A percentile compares a stretch with the other conserved stretches of the same genome.
Conservation (phyloP, 2,113 vertebrate species). For the Orthochromis malagaraziensis region DNA sequence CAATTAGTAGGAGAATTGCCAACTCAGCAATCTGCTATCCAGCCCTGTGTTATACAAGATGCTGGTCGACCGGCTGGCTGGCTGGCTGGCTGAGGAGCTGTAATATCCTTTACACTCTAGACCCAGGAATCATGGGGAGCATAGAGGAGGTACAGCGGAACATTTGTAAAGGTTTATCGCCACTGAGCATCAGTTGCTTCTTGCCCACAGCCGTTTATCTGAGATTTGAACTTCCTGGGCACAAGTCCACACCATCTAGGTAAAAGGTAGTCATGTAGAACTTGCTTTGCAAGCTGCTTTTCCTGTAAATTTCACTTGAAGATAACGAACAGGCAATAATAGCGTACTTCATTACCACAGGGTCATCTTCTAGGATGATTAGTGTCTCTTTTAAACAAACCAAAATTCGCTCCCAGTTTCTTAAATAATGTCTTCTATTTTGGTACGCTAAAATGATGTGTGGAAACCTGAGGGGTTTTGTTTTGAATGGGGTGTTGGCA, state of each 20-base stretch:
- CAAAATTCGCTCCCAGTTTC: not conserved
- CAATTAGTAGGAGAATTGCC: slow-evolving; percentile 49
- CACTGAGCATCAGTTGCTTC: slow-evolving; percentile 29
- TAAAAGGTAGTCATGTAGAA: not conserved
- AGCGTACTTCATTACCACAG: not conserved
- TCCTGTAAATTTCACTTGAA: not conserved
- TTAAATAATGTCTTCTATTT: not conserved
- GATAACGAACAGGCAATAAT: not conserved
- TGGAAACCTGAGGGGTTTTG: not conserved
- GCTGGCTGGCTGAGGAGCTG: slow-evolving; percentile 6
- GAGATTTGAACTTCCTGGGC: slow-evolving; percentile 48
- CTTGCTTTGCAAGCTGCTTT: not conserved
- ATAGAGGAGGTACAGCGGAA: slow-evolving; percentile 14
- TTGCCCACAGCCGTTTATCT: slow-evolving; percentile 35
- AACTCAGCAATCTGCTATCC: slow-evolving; percentile 50
- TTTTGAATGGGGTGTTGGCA: not conserved
- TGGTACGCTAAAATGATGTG: not conserved
- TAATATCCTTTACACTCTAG: slow-evolving; percentile 47
- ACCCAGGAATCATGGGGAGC: slow-evolving; percentile 31
- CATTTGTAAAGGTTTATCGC: slow-evolving; percentile 44
- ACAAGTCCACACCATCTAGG: slow-evolving; percentile 28
- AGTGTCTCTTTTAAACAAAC: not conserved
- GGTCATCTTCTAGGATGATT: not conserved
- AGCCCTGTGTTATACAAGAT: slow-evolving; percentile 35
- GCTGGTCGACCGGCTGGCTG: not conserved